These are phyloP conservation scores for Stramonita haemastoma DNA, from an alignment of 2,888 invertebrate species.

Conservation along the genomic window DNA sequence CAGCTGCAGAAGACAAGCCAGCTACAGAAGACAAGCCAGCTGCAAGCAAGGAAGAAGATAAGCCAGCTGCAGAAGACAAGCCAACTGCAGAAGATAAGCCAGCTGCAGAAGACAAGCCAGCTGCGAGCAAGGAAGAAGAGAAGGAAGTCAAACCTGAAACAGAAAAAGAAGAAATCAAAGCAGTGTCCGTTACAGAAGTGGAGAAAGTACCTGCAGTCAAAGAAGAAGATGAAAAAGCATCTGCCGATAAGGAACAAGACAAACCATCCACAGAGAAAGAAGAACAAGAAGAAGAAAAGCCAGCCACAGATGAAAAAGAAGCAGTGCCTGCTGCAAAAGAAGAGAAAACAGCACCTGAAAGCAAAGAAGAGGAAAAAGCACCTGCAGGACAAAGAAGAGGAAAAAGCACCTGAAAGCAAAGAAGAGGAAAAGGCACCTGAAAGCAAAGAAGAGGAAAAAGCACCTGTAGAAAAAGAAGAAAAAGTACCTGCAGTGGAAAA, in stretches of 20 bases:
- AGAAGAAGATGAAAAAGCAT: neutral
- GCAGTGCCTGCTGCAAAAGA: no score
- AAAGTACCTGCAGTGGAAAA: neutral
- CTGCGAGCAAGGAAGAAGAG: neutral
- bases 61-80: neutral
- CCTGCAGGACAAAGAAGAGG: neutral
- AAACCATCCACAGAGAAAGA: neutral
- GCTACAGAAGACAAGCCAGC: neutral
- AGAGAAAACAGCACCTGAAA: no score
- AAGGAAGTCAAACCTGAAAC: neutral
- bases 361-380: neutral
- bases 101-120: neutral
- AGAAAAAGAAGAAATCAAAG: conserved; percentile 1
- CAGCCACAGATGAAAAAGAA: no score
- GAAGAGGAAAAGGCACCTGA: neutral
- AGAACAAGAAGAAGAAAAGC: no score
- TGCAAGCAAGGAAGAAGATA: neutral
- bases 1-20: neutral
- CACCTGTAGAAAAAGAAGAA: neutral
- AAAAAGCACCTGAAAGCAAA: neutral
- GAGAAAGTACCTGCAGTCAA: neutral
- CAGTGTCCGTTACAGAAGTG: neutral
- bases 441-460: neutral
- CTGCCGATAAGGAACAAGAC: neutral
- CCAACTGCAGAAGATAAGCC: neutral